Evolutionary conservation across 2,797 vertebrate genomes (phyloP), one percentile per base, ranked within the genome.

Genomic region (Distichodus sexfasciatus): DNA sequence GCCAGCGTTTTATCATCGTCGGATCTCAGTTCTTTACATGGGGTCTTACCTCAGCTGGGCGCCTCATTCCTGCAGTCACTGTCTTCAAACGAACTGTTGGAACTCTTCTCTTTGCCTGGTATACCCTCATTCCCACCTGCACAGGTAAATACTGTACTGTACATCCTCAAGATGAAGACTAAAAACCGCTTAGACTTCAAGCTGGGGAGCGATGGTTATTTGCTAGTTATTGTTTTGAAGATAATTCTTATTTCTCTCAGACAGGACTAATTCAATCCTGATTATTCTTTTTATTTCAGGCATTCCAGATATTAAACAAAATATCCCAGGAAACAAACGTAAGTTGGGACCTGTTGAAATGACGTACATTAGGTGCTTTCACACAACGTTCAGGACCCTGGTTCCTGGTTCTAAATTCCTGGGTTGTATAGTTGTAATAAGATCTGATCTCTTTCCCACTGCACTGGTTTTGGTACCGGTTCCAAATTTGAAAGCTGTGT

Each of bases 31-130:
- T 80, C 82, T 5, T 90, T 95, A 74, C 90, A 84, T 0, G 87
- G 88, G 3, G 66, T 95, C 54, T 79, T 95, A 46, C 89, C 93
- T 4, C 90, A 93, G 69, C 81, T 96, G 55, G 92, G 92, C 9
- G 85, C 91, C 44, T 85, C 87, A 51, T 93, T 94, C 81, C 81
- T 95, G 71, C 82, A 90, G 70, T 82, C 87, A 6, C 80, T 95
- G 4, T 85, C 93, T 44, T 83, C 89, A n/a, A 69, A 83, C 9
- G 86, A 91, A 74, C 81, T 94, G 28, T 66, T 90, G 66, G 85
- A 91, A 41, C 76, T 96, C 69, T 85, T 95, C 57, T 89, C 90
- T 61, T 79, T 83, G 21, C 82, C 93, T 4, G 88, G 71, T 59
- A 76, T 91, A 33, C 84, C 78, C 43, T 85, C 71, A 38, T 90